A percentile compares a stretch with the other conserved stretches of the same genome.
These are phyloP conservation scores for Astropecten irregularis DNA, from an alignment of 53 echinoderm and acorn worm species.

Conservation along the genomic window DNA sequence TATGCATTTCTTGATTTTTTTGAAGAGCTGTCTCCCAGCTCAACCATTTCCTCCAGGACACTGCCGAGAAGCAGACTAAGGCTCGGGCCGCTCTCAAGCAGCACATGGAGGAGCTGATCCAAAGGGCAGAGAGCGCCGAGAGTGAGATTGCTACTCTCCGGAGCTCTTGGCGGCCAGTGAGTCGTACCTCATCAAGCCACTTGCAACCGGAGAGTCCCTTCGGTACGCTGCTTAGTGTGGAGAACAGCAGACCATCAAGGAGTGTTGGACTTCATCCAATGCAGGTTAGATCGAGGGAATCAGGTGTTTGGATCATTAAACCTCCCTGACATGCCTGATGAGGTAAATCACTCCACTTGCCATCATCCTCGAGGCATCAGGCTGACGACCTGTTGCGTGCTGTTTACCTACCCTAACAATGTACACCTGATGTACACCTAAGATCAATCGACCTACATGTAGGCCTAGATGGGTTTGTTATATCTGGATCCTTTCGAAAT, in stretches of 20 bases:
- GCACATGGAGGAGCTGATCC: slow-evolving; percentile 71
- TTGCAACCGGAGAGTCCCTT: background rate
- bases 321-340: no score
- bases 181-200: background rate
- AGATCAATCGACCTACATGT: no score
- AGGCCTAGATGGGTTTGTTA: no score
- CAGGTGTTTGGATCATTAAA: no score
- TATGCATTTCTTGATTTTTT: no score
- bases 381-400: no score
- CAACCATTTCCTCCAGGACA: slow-evolving; percentile 64
- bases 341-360: no score
- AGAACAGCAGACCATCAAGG: background rate
- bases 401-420: no score
- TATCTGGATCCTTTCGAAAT: no score
- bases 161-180: background rate
- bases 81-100: slow-evolving; percentile 61
- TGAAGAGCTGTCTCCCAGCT: no score
- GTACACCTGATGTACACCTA: no score
- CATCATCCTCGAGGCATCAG: no score
- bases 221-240: background rate
- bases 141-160: slow-evolving; percentile 51
- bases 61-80: slow-evolving; percentile 67
- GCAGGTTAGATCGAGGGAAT: background rate
- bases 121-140: slow-evolving; percentile 79
- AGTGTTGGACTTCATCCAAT: background rate